Percentiles rank a stretch among this genome's conserved stretches.
Conservation (phyloP, 2,113 vertebrate genomes). For the Lagopus muta region DNA sequence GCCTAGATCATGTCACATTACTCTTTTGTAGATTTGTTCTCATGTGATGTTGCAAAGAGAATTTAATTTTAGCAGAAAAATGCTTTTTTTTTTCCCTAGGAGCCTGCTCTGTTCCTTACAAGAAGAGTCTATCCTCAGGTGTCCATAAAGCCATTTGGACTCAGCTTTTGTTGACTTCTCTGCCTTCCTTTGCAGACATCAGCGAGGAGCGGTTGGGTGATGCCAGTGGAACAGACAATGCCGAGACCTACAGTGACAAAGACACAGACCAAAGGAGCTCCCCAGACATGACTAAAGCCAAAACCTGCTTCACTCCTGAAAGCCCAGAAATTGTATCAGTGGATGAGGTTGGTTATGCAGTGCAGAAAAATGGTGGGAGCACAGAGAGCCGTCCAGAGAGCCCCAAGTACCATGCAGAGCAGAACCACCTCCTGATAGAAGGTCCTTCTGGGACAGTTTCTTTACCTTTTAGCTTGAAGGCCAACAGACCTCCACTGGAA, state of each 20-base stretch:
- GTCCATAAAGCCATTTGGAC: neutral
- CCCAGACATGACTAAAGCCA: slow-evolving; percentile 87
- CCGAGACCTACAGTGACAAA: slow-evolving; percentile 90
- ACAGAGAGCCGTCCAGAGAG: slow-evolving; percentile 82
- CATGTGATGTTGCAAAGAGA: neutral
- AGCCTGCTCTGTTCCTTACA: neutral
- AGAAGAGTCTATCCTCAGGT: neutral
- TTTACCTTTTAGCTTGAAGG: slow-evolving; percentile 90
- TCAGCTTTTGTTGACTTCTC: slow-evolving; percentile 18
- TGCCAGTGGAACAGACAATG: slow-evolving; percentile 80
- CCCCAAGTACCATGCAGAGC: slow-evolving; percentile 85
- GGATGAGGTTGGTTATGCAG: slow-evolving; percentile 84
- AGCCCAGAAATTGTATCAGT: slow-evolving; percentile 86
- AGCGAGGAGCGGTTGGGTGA: slow-evolving; percentile 87
- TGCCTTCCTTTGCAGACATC: slow-evolving; percentile 80
- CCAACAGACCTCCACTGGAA: slow-evolving; percentile 93
- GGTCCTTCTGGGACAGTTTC: slow-evolving; percentile 89
- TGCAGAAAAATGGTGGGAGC: slow-evolving; percentile 78
- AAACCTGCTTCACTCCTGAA: slow-evolving; percentile 87
- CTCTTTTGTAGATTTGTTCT: neutral
- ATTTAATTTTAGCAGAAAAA: neutral
- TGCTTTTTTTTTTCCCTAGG: rapidly evolving
- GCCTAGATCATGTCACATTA: neutral
- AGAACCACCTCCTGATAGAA: slow-evolving; percentile 88
- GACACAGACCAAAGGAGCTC: slow-evolving; percentile 90